phyloP scores from a whole-genome alignment of 2,888 invertebrate species.

The Ophion ventricosus region DNA sequence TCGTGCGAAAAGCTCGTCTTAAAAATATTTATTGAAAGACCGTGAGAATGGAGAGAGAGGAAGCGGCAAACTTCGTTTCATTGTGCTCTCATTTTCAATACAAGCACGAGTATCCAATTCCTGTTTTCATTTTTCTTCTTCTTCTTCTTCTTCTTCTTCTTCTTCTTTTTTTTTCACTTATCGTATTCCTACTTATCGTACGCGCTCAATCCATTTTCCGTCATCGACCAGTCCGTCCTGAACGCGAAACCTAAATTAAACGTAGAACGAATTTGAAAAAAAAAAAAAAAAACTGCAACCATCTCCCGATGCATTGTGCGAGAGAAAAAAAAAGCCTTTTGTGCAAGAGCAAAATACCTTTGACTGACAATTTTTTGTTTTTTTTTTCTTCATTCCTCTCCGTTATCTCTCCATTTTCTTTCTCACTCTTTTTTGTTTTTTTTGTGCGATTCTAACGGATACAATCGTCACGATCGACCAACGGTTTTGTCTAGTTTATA shows the following conservation, averaged over 20 bases:
- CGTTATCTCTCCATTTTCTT: slow-evolving; percentile 34
- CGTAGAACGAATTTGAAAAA: not conserved
- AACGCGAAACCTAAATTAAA: not conserved
- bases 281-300: not conserved
- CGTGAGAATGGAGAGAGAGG: slow-evolving; percentile 1
- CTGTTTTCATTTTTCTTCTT: slow-evolving; percentile 10
- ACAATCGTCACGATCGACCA: slow-evolving; percentile 78
- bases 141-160: not conserved
- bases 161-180: no score
- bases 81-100: slow-evolving; percentile 74
- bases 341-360: slow-evolving; percentile 64
- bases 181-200: no score
- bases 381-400: slow-evolving; percentile 34
- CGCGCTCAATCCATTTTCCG: not conserved
- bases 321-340: slow-evolving; percentile 46
- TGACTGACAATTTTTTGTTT: slow-evolving; percentile 44
- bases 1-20: slow-evolving; percentile 49
- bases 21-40: slow-evolving; percentile 41
- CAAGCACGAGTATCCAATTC: slow-evolving; percentile 63
- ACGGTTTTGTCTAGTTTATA: slow-evolving; percentile 75
- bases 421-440: slow-evolving; percentile 53
- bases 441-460: slow-evolving; percentile 80
- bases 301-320: not conserved
- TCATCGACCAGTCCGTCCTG: not conserved
- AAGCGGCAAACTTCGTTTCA: slow-evolving; percentile 63